Base-by-base conservation (phyloP, 2,888 invertebrate genomes). In the Ophion slaviceki region DNA sequence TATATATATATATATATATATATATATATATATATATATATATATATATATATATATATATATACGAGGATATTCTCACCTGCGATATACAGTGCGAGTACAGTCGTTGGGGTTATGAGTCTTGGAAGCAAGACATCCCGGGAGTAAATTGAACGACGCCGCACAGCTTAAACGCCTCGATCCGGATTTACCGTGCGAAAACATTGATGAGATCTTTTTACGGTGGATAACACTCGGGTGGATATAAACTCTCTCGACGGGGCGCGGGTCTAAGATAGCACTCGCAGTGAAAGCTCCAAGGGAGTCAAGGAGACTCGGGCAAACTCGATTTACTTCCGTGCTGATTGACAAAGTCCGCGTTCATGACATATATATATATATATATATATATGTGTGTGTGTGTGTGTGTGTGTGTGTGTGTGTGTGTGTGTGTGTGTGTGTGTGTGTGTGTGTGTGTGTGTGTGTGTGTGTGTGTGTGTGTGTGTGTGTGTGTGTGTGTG, bases 171-270 rank as follows among this genome's bases (percentile, higher is more conserved):
- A 84, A 83, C 86, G 82, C 80, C 59, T 47, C 71, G 81, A 71
- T 76, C 82, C 64, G 87, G 84, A 84, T 86, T 86, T 86, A 86
- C 82, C 71, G 86, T 80, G 81, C 74, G 84, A 87, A 81, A 86
- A 87, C 87, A 87, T 86, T 87, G 87, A 87, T 86, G 87, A 85
- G 85, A 85, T 85, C 77, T 85, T 85, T 79, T 80, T 80, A 80
- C 80, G 80, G 80, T 74, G 74, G 67, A 74, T 80, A 74, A 80
- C 80, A 40, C 66, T 80, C n/a, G 17, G 24, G 59, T 67, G 24
- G 62, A 71, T 71, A 72, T 71, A 80, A 62, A 67, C 76, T 64
- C 64, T 28, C 67, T 75, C 32, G 36, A 66, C 57, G 53, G 70
- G 36, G 66, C 14, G 71, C 40, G 28, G 47, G 47, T 47, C 47